Conservation (phyloP, 1,140 invertebrate genomes). For the Cherax destructor region DNA sequence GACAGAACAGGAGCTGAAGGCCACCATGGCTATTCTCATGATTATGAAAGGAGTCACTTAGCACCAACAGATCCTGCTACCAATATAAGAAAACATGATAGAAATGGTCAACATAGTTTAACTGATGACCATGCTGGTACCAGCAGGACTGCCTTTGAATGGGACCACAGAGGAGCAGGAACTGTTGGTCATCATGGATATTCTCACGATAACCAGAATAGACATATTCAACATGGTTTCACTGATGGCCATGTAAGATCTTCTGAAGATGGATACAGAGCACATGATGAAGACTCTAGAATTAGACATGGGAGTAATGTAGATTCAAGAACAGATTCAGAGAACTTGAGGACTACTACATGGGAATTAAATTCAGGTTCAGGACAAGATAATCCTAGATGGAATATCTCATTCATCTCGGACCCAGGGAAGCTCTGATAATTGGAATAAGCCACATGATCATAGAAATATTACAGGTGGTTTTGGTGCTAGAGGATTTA, state of each 20-base stretch:
- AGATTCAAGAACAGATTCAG: not conserved
- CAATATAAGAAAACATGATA: not conserved
- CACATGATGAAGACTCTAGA: not conserved
- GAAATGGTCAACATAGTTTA: not conserved
- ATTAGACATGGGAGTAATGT: not conserved
- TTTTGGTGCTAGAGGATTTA: not conserved
- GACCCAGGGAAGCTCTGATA: not conserved
- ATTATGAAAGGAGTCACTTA: not conserved
- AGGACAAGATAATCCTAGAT: not conserved
- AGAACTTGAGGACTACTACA: slow-evolving; percentile 22
- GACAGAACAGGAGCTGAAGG: slow-evolving; percentile 11
- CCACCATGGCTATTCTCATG: not conserved
- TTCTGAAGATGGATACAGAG: not conserved
- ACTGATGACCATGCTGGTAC: not conserved
- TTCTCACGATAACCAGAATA: not conserved
- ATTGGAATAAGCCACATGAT: not conserved
- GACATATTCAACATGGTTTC: too few species aligned
- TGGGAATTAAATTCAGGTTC: slow-evolving; percentile 22
- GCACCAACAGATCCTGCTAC: not conserved
- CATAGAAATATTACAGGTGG: not conserved
- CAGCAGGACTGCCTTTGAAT: slow-evolving; percentile 1
- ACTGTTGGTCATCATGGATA: not conserved
- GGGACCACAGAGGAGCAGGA: not conserved
- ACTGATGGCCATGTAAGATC: slow-evolving; percentile 31
- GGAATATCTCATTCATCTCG: not conserved